Evolutionary conservation across 2,888 invertebrate species (phyloP), one percentile per base, ranked within the genome.

Genomic region (Hemithea aestivaria): DNA sequence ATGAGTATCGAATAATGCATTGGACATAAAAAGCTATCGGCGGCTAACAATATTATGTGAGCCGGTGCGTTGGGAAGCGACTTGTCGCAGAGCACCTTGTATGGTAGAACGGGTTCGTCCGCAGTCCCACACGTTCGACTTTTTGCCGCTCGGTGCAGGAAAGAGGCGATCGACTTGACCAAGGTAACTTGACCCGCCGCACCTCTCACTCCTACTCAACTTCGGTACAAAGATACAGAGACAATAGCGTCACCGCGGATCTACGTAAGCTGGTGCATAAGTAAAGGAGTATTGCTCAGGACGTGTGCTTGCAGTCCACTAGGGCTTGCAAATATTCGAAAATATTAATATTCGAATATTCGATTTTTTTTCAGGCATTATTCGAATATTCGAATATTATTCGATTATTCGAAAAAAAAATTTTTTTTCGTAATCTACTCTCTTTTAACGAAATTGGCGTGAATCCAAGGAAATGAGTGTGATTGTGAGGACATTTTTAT

Each of bases 1-100:
- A 87, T 85, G 84, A 84, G 84, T 76, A 82, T 85, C 85, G 84
- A 87, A 87, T 85, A 85, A 87, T 87, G 84, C 84, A 85, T 84
- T 73, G 76, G 76, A 76, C 78, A 82, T 84, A 85, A 87, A 87
- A 87, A 87, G 83, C 83, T 83, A 85, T 85, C 84, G 80, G 73
- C 77, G 66, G 74, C 83, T 82, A 83, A 84, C 85, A 80, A 84
- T 85, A 85, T 84, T 82, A 83, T 84, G 81, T 82, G 83, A 73
- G 79, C 69, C 81, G 80, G 73, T 83, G 76, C 80, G 79, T 77
- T 77, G 83, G 80, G 82, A 79, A 78, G 79, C 80, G 74, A 73
- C 69, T 75, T 74, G 77, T 73, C 74, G 72, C 69, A 66, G 71
- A 73, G 74, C 63, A 62, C 87, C 85, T 70, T 85, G 83, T 87